Evolutionary conservation across 2,888 invertebrate genomes (phyloP).

Genomic region (Entomobrya proxima): DNA sequence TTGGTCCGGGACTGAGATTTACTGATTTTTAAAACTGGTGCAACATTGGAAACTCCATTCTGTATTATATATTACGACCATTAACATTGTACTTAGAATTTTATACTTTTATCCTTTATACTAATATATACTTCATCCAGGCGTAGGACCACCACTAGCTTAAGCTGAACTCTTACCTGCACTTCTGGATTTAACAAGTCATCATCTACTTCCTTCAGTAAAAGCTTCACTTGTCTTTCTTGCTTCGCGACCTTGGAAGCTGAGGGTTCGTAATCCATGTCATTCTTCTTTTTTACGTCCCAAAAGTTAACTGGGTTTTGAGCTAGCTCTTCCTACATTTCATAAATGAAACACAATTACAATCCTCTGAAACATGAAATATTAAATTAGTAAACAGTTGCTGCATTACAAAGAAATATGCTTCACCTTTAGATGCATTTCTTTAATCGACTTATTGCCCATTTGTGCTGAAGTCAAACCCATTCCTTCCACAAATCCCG

Average conservation of each 20-base stretch:
- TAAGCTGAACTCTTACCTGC: neutral
- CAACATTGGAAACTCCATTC: slow-evolving; percentile 33
- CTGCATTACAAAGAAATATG: no score
- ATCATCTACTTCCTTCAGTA: slow-evolving; percentile 69
- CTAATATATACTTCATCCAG: no score
- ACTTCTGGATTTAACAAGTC: slow-evolving; percentile 32
- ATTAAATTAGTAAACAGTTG: no score
- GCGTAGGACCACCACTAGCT: neutral
- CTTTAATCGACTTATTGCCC: slow-evolving; percentile 78
- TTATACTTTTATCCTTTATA: no score
- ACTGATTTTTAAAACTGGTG: slow-evolving; percentile 85
- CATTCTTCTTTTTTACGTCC: slow-evolving; percentile 72
- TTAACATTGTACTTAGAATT: no score
- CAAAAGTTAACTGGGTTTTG: slow-evolving; percentile 68
- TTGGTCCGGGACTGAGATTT: slow-evolving; percentile 78
- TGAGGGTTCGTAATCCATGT: slow-evolving; percentile 74
- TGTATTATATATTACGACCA: no score
- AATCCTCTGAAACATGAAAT: no score
- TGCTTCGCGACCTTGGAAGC: slow-evolving; percentile 68
- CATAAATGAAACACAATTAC: no score
- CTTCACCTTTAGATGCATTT: slow-evolving; percentile 78
- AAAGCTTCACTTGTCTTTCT: slow-evolving; percentile 65
- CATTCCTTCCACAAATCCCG: slow-evolving; percentile 81
- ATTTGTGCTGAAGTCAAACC: slow-evolving; percentile 74
- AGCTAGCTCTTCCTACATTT: slow-evolving; percentile 12